These are phyloP conservation scores for Pilophorus perplexus DNA, from an alignment of 2,888 invertebrate genomes.

Conservation along the genomic window DNA sequence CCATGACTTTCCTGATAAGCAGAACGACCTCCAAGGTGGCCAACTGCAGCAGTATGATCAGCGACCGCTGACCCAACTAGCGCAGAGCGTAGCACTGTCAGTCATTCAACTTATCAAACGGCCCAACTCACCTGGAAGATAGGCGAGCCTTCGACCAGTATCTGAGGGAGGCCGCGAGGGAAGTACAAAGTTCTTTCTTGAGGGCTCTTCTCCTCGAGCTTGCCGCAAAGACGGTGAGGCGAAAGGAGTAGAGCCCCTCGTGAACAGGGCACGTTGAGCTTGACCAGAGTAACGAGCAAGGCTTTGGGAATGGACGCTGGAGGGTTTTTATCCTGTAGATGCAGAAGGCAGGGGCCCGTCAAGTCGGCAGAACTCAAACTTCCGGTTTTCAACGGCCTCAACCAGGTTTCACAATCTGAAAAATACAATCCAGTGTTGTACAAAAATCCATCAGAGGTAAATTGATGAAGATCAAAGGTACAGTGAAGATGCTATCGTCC, in stretches of 20 bases:
- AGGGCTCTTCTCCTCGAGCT: slow-evolving; percentile 64
- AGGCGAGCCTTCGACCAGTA: slow-evolving; percentile 40
- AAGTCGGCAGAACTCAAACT: slow-evolving; percentile 35
- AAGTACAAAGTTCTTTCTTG: slow-evolving; percentile 63
- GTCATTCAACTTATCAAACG: not conserved
- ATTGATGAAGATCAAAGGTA: no score
- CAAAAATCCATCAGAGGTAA: no score
- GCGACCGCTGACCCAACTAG: no score
- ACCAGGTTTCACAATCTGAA: slow-evolving; percentile 34
- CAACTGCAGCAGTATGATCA: no score
- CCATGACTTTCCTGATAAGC: no score
- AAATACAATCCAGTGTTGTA: not conserved
- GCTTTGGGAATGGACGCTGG: slow-evolving; percentile 52
- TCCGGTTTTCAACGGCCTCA: slow-evolving; percentile 6
- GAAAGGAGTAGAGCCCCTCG: slow-evolving; percentile 32
- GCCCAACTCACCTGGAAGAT: slow-evolving; percentile 59
- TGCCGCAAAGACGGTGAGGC: slow-evolving; percentile 60
- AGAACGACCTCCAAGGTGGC: no score
- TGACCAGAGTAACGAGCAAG: slow-evolving; percentile 63
- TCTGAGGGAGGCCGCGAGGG: slow-evolving; percentile 54
- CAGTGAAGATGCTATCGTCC: no score
- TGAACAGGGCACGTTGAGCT: slow-evolving; percentile 67
- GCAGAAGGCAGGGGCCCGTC: slow-evolving; percentile 31
- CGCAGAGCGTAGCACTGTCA: not conserved
- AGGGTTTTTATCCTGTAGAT: slow-evolving; percentile 16